These are phyloP conservation scores for Ciconia stormi DNA, from an alignment of 2,113 vertebrate species.

Conservation along the genomic window DNA sequence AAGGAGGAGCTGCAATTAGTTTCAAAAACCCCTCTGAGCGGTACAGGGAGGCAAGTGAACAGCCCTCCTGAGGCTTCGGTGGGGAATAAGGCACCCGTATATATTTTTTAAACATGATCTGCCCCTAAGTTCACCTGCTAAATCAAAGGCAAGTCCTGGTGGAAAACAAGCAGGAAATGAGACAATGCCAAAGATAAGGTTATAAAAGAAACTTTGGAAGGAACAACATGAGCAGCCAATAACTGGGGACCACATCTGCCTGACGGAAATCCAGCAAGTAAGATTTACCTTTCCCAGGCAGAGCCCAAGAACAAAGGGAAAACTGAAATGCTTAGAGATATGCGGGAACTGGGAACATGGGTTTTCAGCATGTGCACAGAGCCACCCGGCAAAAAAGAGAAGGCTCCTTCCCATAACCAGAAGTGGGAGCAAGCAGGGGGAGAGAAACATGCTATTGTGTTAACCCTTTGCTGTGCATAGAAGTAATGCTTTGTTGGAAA, in stretches of 20 bases:
- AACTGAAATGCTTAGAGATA: neutral
- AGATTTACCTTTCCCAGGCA: constrained; percentile 4
- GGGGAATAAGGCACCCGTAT: neutral
- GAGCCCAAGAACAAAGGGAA: neutral
- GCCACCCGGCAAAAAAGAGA: neutral
- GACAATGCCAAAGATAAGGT: constrained; percentile 22
- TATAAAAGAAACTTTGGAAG: neutral
- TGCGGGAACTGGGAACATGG: neutral
- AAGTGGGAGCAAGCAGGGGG: neutral
- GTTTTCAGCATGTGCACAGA: neutral
- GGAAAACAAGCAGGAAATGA: constrained; percentile 34
- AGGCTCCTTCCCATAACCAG: neutral
- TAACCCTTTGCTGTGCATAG: neutral
- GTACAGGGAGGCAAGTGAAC: neutral
- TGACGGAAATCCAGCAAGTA: neutral
- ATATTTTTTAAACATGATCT: neutral
- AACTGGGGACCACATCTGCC: neutral
- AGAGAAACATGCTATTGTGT: neutral
- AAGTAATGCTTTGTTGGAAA: neutral
- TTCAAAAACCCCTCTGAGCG: neutral
- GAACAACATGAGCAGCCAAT: neutral
- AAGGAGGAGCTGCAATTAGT: constrained; percentile 9
- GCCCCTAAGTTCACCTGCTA: constrained; percentile 7
- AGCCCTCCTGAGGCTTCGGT: neutral
- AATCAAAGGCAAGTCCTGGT: constrained; percentile 20